Evolutionary conservation across 2,888 invertebrate genomes (phyloP).

Genomic region (Protula sp.): DNA sequence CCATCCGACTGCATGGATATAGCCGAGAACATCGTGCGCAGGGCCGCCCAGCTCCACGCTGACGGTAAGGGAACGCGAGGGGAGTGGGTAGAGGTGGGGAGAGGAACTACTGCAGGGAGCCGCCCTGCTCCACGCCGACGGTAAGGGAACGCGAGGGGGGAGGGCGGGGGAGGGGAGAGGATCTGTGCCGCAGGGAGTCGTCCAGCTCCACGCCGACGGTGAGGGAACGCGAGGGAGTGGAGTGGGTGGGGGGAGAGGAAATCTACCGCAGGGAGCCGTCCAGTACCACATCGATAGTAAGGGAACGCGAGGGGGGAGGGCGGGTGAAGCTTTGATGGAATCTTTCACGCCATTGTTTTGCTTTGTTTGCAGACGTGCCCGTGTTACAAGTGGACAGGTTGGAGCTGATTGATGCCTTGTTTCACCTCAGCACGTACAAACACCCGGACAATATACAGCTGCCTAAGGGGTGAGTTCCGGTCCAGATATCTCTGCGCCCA

Average conservation of each 20-base stretch:
- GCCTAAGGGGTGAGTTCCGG: conserved; percentile 66
- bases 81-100: background rate
- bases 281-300: conserved; percentile 67
- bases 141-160: conserved; percentile 61
- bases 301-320: background rate
- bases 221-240: no score
- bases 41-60: conserved; percentile 73
- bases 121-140: conserved; percentile 71
- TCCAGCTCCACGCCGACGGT: conserved; percentile 71
- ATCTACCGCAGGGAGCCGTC: conserved; percentile 78
- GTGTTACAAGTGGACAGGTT: conserved; percentile 51
- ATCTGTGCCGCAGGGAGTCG: conserved; percentile 79
- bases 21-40: conserved; percentile 74
- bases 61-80: conserved; percentile 58
- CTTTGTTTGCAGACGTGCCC: conserved; percentile 34
- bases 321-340: background rate
- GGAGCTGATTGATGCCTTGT: conserved; percentile 82
- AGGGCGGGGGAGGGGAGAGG: conserved; percentile 75
- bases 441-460: conserved; percentile 87
- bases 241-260: no score
- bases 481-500: no score
- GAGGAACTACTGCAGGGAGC: conserved; percentile 81
- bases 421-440: conserved; percentile 84
- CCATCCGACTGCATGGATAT: conserved; percentile 81
- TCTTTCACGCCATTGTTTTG: background rate